Percentiles rank a stretch among this genome's conserved stretches.
These are phyloP conservation scores for Hiodon tergisus DNA, from an alignment of 2,113 vertebrate genomes.

Conservation along the genomic window DNA sequence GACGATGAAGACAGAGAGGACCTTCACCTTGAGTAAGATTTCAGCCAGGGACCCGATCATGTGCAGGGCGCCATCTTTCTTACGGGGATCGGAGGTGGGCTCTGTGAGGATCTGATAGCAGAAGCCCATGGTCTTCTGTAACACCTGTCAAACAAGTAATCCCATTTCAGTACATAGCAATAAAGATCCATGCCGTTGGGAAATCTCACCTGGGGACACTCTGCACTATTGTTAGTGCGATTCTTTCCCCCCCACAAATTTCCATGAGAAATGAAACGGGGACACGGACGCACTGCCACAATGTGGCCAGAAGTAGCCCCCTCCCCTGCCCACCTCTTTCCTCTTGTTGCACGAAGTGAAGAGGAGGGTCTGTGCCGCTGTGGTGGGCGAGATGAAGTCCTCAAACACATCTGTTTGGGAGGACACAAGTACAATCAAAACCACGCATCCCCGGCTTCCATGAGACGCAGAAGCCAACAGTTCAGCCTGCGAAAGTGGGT, in stretches of 20 bases:
- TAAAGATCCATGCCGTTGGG: too few species aligned
- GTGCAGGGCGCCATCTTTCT: constrained; percentile 96
- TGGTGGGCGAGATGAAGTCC: constrained; percentile 97
- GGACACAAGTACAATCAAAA: constrained; percentile 20
- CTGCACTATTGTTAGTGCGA: too few species aligned
- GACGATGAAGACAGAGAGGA: too few species aligned
- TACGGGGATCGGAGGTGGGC: constrained; percentile 83
- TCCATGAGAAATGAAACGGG: too few species aligned
- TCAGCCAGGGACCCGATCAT: constrained; percentile 98
- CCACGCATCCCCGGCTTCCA: background rate
- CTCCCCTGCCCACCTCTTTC: constrained; percentile 78
- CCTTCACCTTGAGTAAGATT: constrained; percentile 87
- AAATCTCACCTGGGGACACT: too few species aligned
- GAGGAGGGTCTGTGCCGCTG: constrained; percentile 92
- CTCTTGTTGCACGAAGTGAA: constrained; percentile 98
- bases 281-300: too few species aligned
- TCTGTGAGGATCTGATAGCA: constrained; percentile 97
- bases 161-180: too few species aligned
- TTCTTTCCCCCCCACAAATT: too few species aligned
- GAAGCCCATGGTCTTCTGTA: constrained; percentile 98
- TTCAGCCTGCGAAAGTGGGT: background rate
- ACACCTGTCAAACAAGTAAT: constrained; percentile 63
- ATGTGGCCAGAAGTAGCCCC: too few species aligned
- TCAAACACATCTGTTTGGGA: constrained; percentile 86
- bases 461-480: background rate